Conservation (phyloP, 1,140 invertebrate genomes). For the Zaprionus kolodkinae region DNA sequence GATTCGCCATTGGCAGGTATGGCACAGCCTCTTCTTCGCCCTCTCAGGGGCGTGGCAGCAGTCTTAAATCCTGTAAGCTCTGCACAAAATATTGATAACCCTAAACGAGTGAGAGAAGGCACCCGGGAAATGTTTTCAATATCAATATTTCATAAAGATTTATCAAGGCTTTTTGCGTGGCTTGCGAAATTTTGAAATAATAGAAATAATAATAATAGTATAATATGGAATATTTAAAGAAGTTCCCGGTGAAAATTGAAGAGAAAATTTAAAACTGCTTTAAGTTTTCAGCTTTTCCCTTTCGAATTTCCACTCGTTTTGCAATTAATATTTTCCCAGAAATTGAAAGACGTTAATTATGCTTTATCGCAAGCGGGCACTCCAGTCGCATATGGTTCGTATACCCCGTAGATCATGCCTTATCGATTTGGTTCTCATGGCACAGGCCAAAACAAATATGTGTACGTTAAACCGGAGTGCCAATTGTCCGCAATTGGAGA, state of each 20-base stretch:
- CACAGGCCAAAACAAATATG: background rate
- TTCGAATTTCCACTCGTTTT: background rate
- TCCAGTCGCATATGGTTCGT: background rate
- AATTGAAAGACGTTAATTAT: slow-evolving; percentile 27
- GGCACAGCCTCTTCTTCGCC: background rate
- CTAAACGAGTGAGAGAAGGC: background rate
- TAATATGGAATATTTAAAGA: too few relatives aligned
- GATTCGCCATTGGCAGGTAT: slow-evolving; percentile 28
- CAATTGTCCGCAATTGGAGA: background rate
- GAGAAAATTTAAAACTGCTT: background rate
- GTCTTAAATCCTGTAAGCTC: slow-evolving; percentile 21
- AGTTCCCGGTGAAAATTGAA: too few relatives aligned
- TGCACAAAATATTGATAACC: slow-evolving; percentile 14
- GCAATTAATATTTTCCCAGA: slow-evolving; percentile 30
- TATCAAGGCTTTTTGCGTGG: background rate
- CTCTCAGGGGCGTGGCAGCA: background rate
- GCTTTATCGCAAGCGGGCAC: slow-evolving; percentile 17
- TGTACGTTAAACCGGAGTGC: background rate
- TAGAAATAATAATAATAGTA: too few relatives aligned
- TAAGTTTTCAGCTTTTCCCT: background rate
- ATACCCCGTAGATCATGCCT: background rate
- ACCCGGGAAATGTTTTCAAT: slow-evolving; percentile 10
- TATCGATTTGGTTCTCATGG: slow-evolving; percentile 7
- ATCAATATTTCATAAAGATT: slow-evolving; percentile 26
- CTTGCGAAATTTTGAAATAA: background rate